phyloP scores from a whole-genome alignment of 2,113 vertebrate genomes.

The Pygoscelis adeliae region DNA sequence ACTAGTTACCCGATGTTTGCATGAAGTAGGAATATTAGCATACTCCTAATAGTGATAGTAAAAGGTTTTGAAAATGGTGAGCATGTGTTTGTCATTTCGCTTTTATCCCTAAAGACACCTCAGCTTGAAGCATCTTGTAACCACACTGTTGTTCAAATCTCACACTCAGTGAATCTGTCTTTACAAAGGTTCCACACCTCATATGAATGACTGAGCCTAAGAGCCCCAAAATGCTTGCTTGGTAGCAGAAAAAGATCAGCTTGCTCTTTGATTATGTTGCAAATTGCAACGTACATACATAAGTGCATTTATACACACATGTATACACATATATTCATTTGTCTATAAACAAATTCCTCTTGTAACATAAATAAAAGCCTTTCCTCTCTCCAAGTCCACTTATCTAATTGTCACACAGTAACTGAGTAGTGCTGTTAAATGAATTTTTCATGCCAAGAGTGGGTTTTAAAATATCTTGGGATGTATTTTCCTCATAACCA shows the following conservation, averaged over 20 bases:
- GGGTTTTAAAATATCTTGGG: neutral
- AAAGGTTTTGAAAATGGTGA: neutral
- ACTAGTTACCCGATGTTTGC: neutral
- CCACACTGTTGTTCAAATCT: slow-evolving; percentile 21
- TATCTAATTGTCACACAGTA: neutral
- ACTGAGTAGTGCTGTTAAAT: slow-evolving; percentile 12
- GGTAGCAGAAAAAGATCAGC: neutral
- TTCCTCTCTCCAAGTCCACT: neutral
- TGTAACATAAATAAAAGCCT: neutral
- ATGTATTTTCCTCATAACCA: neutral
- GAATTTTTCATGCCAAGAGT: neutral
- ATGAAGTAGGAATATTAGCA: neutral
- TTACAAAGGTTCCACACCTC: neutral
- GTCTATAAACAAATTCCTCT: neutral
- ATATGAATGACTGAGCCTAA: neutral
- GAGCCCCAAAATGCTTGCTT: neutral
- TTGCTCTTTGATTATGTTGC: neutral
- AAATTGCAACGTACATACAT: neutral
- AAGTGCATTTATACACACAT: neutral
- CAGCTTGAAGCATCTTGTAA: slow-evolving; percentile 27
- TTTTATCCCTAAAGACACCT: slow-evolving; percentile 40
- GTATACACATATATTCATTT: neutral
- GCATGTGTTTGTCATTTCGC: slow-evolving; percentile 28
- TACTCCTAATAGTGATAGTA: neutral
- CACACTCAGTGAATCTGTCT: slow-evolving; percentile 26